Conservation (phyloP, 1,140 invertebrate genomes). For the Pemphigus obesinymphae region DNA sequence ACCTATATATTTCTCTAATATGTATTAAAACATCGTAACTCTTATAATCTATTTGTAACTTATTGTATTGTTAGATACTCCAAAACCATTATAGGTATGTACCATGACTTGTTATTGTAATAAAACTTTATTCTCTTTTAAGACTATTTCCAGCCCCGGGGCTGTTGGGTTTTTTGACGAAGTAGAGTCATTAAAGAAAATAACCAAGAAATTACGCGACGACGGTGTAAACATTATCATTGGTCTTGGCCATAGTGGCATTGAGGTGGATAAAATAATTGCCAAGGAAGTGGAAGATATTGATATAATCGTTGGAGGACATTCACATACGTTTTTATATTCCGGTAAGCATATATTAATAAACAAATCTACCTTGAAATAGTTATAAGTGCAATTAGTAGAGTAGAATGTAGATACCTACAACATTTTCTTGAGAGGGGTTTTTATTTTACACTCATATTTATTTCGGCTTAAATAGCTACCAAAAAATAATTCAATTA, state of each 20-base stretch:
- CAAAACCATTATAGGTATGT: not conserved
- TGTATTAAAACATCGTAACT: no score
- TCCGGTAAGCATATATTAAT: constrained; percentile 54
- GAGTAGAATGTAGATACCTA: no score
- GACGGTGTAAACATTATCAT: constrained; percentile 65
- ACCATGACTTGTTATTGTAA: not conserved
- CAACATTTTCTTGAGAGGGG: no score
- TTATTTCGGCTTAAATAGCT: no score
- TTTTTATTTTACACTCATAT: no score
- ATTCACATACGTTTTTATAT: constrained; percentile 85
- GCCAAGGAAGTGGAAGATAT: constrained; percentile 71
- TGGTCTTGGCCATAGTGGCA: constrained; percentile 85
- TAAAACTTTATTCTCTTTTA: not conserved
- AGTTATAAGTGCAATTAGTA: no score
- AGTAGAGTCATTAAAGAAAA: not conserved
- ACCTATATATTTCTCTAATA: no score
- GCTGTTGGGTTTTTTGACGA: constrained; percentile 1
- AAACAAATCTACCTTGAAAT: no score
- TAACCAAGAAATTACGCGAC: not conserved
- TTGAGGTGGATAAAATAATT: constrained; percentile 68
- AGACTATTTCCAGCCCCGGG: not conserved
- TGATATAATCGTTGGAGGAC: constrained; percentile 82
- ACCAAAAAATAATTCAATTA: no score
- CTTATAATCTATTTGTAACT: no score
- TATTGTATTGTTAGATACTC: no score